Evolutionary conservation across 2,797 vertebrate genomes (phyloP).

Genomic region (Peromyscus aztecus): DNA sequence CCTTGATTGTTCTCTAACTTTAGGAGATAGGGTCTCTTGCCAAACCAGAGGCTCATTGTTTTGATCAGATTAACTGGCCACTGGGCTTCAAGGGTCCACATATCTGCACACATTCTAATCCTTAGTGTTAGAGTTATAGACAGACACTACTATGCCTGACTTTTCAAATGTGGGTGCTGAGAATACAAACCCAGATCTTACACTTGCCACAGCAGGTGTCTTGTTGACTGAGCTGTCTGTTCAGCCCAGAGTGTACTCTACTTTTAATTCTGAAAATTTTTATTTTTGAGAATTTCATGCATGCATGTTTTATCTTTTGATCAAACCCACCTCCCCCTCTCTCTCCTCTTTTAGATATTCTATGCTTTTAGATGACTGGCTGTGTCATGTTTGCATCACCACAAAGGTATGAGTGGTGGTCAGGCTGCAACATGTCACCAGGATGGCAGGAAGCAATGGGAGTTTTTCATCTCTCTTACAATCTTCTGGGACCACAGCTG

Average conservation of each 20-base stretch:
- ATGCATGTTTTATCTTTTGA: background rate
- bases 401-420: background rate
- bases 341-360: background rate
- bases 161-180: background rate
- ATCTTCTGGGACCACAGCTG: background rate
- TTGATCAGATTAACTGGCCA: background rate
- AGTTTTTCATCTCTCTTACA: background rate
- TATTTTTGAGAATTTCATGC: background rate
- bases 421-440: background rate
- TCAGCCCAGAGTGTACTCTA: background rate
- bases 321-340: background rate
- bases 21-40: background rate
- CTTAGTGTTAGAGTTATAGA: background rate
- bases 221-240: too few relatives aligned
- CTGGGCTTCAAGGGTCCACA: background rate
- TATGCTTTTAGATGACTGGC: background rate
- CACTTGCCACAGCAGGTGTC: too few relatives aligned
- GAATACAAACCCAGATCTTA: background rate
- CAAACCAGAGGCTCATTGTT: background rate
- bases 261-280: background rate
- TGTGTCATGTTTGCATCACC: background rate
- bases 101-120: background rate
- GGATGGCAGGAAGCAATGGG: background rate
- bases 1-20: background rate
- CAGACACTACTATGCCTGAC: background rate